These are phyloP conservation scores for Castor canadensis DNA, from an alignment of 2,113 vertebrate genomes.

Conservation along the genomic window DNA sequence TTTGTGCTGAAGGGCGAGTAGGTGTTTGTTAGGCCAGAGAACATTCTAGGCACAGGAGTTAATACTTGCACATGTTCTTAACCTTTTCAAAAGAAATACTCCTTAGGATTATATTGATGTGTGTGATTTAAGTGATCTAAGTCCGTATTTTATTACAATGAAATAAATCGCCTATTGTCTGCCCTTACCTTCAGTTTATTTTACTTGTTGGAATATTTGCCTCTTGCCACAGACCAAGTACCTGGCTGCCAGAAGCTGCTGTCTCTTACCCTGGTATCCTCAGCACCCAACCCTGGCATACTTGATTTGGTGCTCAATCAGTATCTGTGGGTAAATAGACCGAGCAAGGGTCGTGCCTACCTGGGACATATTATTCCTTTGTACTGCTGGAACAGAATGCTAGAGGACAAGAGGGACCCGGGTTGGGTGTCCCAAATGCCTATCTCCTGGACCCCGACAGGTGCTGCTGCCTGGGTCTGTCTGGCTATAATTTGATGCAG, in stretches of 20 bases:
- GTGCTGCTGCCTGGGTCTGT: background rate
- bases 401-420: background rate
- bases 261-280: background rate
- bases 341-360: background rate
- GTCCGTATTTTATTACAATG: background rate
- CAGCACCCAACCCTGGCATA: background rate
- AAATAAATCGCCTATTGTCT: background rate
- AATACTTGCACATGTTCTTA: background rate
- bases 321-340: background rate
- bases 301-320: background rate
- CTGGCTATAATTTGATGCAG: conserved; percentile 32
- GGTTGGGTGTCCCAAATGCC: background rate
- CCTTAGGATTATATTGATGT: background rate
- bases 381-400: background rate
- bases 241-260: background rate
- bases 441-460: background rate
- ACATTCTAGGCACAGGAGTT: background rate
- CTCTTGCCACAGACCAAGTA: background rate
- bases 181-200: background rate
- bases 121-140: background rate
- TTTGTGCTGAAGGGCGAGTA: background rate
- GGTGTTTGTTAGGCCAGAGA: background rate
- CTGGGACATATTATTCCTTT: background rate
- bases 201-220: background rate
- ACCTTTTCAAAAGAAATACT: background rate